A percentile compares a stretch with the other conserved stretches of the same genome.
phyloP scores from a whole-genome alignment of 1,140 invertebrate species.

The Chrysopa pallens region DNA sequence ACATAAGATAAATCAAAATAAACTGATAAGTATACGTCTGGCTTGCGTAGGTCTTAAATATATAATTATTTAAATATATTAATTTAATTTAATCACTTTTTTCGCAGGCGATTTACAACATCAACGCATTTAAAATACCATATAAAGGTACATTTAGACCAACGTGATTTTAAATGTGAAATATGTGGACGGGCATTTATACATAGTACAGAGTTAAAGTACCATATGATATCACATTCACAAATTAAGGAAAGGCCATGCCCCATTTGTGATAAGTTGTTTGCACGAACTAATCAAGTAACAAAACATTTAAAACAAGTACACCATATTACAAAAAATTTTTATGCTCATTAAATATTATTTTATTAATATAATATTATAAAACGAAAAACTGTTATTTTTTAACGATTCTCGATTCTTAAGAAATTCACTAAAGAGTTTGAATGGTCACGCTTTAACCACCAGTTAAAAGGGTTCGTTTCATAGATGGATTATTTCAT shows the following conservation, averaged over 20 bases:
- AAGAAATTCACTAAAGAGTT: too few species aligned
- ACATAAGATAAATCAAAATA: too few species aligned
- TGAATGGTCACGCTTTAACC: too few species aligned
- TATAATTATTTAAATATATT: too few species aligned
- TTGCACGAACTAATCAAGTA: background rate
- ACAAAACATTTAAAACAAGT: background rate
- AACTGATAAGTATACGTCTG: too few species aligned
- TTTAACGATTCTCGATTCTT: too few species aligned
- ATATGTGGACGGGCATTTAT: background rate
- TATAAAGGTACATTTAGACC: background rate
- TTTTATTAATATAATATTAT: background rate
- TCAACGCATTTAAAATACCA: background rate
- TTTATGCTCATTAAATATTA: background rate
- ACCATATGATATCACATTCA: background rate
- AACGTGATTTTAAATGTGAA: background rate
- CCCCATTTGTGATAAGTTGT: background rate
- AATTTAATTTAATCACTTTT: background rate
- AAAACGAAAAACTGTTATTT: too few species aligned
- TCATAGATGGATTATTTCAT: too few species aligned
- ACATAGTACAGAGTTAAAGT: background rate
- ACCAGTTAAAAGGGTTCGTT: too few species aligned
- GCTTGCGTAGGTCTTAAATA: too few species aligned
- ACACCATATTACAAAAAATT: background rate
- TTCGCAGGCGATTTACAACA: constrained; percentile 1
- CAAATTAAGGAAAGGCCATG: background rate